These are phyloP conservation scores for Archivesica marissinica DNA, from an alignment of 1,140 invertebrate genomes.

Conservation along the genomic window DNA sequence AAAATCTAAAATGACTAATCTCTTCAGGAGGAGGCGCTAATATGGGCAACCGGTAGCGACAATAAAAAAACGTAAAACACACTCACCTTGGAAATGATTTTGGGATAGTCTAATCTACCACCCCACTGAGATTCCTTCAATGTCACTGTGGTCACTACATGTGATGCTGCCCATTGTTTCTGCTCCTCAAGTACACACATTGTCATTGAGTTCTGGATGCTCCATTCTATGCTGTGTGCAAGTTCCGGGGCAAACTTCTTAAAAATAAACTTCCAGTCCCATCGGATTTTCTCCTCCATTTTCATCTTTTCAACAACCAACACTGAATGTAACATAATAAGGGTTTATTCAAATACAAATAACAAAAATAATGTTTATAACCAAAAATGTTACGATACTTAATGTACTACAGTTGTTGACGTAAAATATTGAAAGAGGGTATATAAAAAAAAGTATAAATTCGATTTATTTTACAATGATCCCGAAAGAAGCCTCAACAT, in stretches of 20 bases:
- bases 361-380: too few species aligned
- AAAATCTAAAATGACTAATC: too few species aligned
- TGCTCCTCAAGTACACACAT: conserved; percentile 68
- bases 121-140: conserved; percentile 68
- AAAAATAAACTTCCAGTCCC: conserved; percentile 81
- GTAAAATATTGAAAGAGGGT: too few species aligned
- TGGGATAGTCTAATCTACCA: conserved; percentile 79
- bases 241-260: conserved; percentile 76
- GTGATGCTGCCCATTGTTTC: conserved; percentile 66
- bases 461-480: too few species aligned
- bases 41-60: too few species aligned
- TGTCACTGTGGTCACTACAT: conserved; percentile 65
- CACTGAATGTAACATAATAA: conserved; percentile 23
- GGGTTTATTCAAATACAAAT: too few species aligned
- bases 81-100: conserved; percentile 76
- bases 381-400: too few species aligned
- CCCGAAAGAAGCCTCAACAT: too few species aligned
- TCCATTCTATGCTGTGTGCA: conserved; percentile 71
- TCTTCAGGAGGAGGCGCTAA: too few species aligned
- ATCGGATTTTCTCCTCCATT: conserved; percentile 75
- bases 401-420: too few species aligned
- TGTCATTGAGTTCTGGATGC: conserved; percentile 68
- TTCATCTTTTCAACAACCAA: conserved; percentile 78
- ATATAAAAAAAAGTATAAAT: too few species aligned
- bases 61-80: too few species aligned